Percentiles rank a stretch among this genome's conserved stretches.
These are phyloP conservation scores for Falco punctatus DNA, from an alignment of 2,113 vertebrate genomes.

Conservation along the genomic window DNA sequence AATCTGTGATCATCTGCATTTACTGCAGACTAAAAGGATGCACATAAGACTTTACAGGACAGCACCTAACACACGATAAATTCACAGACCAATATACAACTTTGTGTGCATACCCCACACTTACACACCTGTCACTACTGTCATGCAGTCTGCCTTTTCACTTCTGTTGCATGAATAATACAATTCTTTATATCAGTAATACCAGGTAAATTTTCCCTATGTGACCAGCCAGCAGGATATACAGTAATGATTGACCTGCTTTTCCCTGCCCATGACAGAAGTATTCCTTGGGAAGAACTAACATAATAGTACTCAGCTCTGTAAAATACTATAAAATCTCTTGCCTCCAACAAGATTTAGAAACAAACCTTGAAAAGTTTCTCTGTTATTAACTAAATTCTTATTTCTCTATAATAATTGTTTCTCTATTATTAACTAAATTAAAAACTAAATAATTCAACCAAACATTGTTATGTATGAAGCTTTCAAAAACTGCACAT, in stretches of 20 bases:
- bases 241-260: not conserved
- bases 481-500: constrained; percentile 87
- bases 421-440: not conserved
- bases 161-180: not conserved
- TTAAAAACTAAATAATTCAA: constrained; percentile 41
- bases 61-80: not conserved
- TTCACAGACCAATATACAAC: not conserved
- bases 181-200: not conserved
- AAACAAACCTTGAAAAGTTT: not conserved
- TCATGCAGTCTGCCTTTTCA: not conserved
- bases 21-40: not conserved
- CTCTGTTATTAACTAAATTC: not conserved
- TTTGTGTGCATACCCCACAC: not conserved
- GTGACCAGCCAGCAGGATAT: not conserved
- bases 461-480: constrained; percentile 86
- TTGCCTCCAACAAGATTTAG: not conserved
- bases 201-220: not conserved
- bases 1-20: not conserved
- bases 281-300: not conserved
- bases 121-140: not conserved
- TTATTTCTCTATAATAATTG: too few species aligned
- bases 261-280: not conserved
- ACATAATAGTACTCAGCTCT: not conserved
- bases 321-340: not conserved
- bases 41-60: not conserved